Percentiles rank a stretch among this genome's conserved stretches.
Evolutionary conservation across 2,888 invertebrate genomes (phyloP).

Genomic region (Colletes collaris): DNA sequence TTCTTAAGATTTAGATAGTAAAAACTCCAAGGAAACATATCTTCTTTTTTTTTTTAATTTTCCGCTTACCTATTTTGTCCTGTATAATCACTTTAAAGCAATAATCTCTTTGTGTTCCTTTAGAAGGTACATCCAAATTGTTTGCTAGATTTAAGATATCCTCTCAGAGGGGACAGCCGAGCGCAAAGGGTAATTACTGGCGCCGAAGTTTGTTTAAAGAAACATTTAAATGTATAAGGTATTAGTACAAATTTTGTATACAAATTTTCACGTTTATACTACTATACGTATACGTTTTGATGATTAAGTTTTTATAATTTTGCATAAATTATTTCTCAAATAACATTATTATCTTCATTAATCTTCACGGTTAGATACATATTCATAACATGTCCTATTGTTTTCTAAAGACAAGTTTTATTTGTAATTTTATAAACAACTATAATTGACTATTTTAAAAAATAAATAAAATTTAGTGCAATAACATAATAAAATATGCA

Average conservation of each 20-base stretch:
- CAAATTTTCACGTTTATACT: constrained; percentile 31
- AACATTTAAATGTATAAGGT: constrained; percentile 34
- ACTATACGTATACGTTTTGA: constrained; percentile 18
- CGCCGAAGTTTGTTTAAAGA: constrained; percentile 7
- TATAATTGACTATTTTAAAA: constrained; percentile 4
- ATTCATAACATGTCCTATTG: constrained; percentile 9
- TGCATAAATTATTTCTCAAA: constrained; percentile 26
- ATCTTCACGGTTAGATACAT: neutral
- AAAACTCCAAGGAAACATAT: too few relatives aligned
- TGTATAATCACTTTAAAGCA: too few relatives aligned
- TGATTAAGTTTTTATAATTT: constrained; percentile 26
- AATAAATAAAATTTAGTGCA: constrained; percentile 27
- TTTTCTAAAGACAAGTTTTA: constrained; percentile 16
- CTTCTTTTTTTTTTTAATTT: too few relatives aligned
- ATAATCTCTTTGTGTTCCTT: too few relatives aligned
- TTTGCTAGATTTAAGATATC: too few relatives aligned
- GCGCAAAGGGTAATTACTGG: neutral
- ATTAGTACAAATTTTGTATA: constrained; percentile 55
- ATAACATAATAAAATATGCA: constrained; percentile 26
- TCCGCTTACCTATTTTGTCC: too few relatives aligned
- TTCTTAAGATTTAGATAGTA: too few relatives aligned
- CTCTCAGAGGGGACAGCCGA: too few relatives aligned
- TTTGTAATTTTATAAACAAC: constrained; percentile 3
- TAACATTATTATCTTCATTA: constrained; percentile 10
- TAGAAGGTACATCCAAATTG: too few relatives aligned